Evolutionary conservation across 2,797 vertebrate species (phyloP).

Genomic region (Anguilla pacifica): DNA sequence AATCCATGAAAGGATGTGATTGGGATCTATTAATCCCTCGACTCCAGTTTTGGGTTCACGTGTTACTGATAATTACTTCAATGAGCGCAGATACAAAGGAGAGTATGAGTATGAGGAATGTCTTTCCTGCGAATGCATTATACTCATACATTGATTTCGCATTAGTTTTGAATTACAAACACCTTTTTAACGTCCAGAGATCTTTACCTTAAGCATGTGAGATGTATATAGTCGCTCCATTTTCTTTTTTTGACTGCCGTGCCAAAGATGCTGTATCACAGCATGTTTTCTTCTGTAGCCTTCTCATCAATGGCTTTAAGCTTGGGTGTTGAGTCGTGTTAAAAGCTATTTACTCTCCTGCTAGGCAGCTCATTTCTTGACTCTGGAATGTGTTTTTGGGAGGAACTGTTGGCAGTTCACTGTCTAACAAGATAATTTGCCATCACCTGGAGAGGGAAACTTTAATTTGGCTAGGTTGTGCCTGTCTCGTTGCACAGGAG

Average conservation of each 20-base stretch:
- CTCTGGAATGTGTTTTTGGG: not conserved
- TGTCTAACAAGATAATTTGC: not conserved
- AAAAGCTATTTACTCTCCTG: constrained; percentile 5
- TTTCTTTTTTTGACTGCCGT: not conserved
- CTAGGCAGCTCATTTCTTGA: not conserved
- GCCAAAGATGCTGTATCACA: constrained; percentile 19
- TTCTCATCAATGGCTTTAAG: constrained; percentile 30
- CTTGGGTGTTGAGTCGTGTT: constrained; percentile 29
- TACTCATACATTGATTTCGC: not conserved
- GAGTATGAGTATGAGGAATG: not conserved
- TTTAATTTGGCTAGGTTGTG: not conserved
- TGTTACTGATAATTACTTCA: not conserved
- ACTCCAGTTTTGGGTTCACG: too few species aligned
- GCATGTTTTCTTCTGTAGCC: constrained; percentile 21
- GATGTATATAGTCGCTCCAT: not conserved
- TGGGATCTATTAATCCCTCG: not conserved
- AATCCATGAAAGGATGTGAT: not conserved
- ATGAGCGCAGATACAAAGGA: not conserved
- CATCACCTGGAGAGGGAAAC: not conserved
- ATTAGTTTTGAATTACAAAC: not conserved
- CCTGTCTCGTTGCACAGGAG: not conserved
- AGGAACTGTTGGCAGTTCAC: not conserved
- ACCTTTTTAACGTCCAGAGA: not conserved
- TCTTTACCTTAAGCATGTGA: not conserved
- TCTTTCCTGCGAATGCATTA: not conserved